Evolutionary conservation across 2,888 invertebrate genomes (phyloP), one percentile per base, ranked within the genome.

Genomic region (Ischnus inquisitorius): DNA sequence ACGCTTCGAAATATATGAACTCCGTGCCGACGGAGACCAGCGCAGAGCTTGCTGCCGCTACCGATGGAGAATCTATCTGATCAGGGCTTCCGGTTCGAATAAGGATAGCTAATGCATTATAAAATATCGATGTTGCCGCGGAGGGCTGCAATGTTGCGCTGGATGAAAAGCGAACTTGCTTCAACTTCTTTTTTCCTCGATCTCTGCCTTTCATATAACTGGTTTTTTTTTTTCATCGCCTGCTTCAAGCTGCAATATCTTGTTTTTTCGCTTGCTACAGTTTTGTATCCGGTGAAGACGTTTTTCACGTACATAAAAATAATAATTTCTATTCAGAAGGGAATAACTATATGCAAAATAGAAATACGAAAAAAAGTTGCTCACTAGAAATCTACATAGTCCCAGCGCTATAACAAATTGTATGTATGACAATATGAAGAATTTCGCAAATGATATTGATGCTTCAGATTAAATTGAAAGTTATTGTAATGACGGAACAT

Each of bases 1-100:
- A 43, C 54, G 77, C 77, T 79, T 54, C 78, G 81, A 88, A 85
- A 90, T 90, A 88, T 89, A 90, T 88, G 88, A 88, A 90, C 87
- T 87, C 77, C 69, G 62, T 86, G 83, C 82, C 74, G 64, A 64
- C 69, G 67, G 54, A 48, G 77, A 77, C 76, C 75, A 60, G 77
- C 34, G 64, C 57, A 51, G 74, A 65, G 84, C 81, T 81, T 48
- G 74, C 77, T 34, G 62, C 77, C 12, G 74, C 72, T 82, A 72
- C 46, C 79, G 80, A 87, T 65, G 69, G 87, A 80, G 84, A 86
- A 88, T 88, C 88, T 85, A 85, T 88, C 85, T 80, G 87, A 85
- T 88, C 86, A 84, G 72, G 83, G 77, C 83, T 83, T 85, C 83
- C 82, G 79, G 22, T 77, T 76, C 80, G 78, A 83, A 85, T 88